phyloP scores from a whole-genome alignment of 2,113 vertebrate genomes.

The Gopherus flavomarginatus region DNA sequence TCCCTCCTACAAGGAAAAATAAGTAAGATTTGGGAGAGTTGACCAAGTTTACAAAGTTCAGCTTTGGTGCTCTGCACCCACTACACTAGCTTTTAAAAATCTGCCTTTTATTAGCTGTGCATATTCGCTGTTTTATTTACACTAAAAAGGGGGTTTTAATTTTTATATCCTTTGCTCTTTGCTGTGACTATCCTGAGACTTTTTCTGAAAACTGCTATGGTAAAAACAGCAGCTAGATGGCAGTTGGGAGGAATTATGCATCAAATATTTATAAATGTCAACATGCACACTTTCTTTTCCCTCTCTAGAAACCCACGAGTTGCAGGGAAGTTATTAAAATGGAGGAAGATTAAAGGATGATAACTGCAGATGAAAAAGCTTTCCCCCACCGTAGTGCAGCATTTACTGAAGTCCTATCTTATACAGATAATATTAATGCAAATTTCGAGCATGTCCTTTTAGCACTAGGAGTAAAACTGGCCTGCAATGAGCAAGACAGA shows the following conservation, averaged over 20 bases:
- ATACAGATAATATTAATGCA: background rate
- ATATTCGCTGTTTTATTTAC: background rate
- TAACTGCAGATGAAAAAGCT: background rate
- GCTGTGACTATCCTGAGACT: constrained; percentile 47
- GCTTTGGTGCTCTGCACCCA: background rate
- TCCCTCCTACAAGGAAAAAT: background rate
- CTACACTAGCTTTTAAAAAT: background rate
- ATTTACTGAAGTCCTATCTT: background rate
- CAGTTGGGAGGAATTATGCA: constrained; percentile 35
- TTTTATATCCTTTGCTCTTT: background rate
- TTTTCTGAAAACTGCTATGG: constrained; percentile 57
- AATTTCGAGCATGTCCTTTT: background rate
- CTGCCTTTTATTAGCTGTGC: background rate
- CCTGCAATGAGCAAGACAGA: background rate
- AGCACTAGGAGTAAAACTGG: background rate
- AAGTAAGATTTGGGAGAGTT: background rate
- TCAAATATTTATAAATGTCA: constrained; percentile 47
- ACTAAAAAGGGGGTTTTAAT: background rate
- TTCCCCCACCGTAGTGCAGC: background rate
- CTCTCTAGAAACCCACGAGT: background rate
- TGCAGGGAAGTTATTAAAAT: background rate
- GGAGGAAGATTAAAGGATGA: background rate
- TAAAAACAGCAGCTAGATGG: background rate
- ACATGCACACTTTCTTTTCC: constrained; percentile 38
- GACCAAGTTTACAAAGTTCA: background rate